A percentile compares a stretch with the other conserved stretches of the same genome.
Conservation (phyloP, 1,140 invertebrate species). For the Euborellia annulipes region DNA sequence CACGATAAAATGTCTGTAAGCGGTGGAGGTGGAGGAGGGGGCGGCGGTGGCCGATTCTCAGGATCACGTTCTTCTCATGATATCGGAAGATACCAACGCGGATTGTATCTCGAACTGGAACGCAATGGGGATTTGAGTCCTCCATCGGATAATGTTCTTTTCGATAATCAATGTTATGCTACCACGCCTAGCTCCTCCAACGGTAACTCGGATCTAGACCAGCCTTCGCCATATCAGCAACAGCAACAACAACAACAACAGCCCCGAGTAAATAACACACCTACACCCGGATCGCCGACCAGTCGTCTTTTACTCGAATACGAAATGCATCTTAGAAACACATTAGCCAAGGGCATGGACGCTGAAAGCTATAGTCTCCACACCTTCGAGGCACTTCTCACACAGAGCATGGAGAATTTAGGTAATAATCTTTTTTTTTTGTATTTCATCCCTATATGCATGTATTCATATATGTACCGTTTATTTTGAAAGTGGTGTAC, state of each 20-base stretch:
- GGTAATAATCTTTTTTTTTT: too few species aligned
- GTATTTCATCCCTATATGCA: too few species aligned
- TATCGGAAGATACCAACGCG: constrained; percentile 36
- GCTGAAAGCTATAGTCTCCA: constrained; percentile 87
- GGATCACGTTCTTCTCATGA: constrained; percentile 42
- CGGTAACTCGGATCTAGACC: constrained; percentile 74
- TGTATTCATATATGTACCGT: too few species aligned
- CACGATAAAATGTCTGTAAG: too few species aligned
- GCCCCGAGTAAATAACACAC: constrained; percentile 37
- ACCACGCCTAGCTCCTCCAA: constrained; percentile 82
- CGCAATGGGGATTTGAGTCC: constrained; percentile 63
- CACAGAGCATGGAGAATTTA: constrained; percentile 90
- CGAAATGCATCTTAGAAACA: constrained; percentile 87
- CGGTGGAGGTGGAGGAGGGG: too few species aligned
- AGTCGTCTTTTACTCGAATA: constrained; percentile 77
- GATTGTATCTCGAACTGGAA: constrained; percentile 70
- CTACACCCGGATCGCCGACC: constrained; percentile 72
- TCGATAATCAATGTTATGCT: constrained; percentile 86
- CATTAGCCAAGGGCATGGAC: constrained; percentile 85
- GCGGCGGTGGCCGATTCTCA: constrained; percentile 21
- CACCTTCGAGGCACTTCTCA: constrained; percentile 80
- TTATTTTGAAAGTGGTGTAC: too few species aligned
- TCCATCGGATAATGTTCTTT: constrained; percentile 79
- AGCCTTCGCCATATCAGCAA: constrained; percentile 42
- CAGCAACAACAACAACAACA: constrained; percentile 30